Evolutionary conservation across 1,140 invertebrate genomes (phyloP), one percentile per base, ranked within the genome.

Genomic region (Teleopsis dalmanni): DNA sequence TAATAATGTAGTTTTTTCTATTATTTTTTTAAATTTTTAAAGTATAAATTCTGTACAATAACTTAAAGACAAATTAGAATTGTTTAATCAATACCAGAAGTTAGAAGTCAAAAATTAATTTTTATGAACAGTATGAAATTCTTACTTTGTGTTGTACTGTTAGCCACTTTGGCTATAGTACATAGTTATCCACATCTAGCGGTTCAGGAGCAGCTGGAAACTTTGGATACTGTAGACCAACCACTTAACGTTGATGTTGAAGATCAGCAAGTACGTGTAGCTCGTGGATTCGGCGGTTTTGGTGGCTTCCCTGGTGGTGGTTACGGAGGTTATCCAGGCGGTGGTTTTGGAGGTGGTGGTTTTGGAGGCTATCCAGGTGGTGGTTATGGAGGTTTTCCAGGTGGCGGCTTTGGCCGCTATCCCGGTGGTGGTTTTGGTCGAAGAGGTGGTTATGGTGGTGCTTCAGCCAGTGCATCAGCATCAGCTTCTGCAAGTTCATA

Each of bases 231-330:
- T 2, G 45, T 36, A 9, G 36, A 47, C 19, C 22, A 6, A 14
- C 27, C 27, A 8, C 2, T 34, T 3, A 26, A 10, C 8, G 36
- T 21, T 11, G 47, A 48, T 31, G 27, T 10, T 8, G 25, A 31
- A 31, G 19, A 4, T 4, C 23, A 34, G 16, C 14, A 36, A 38
- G 4, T 10, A 29, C n/a, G 22, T 9, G 3, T 3, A 48, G 25
- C 26, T 3, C 5, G 42, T 19, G 26, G 26, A 29, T 11, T 1
- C 14, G 10, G 62, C 18, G 34, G 47, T 31, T 59, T 54, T 44
- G 46, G 53, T 8, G 48, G 57, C 16, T 48, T 57, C 31, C 50
- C 47, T 7, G 52, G 55, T 5, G 49, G 55, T 2, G 31, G 44
- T 4, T 34, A 47, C 3, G 18, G 31, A 1, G 48, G 56, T 1